A percentile compares a stretch with the other conserved stretches of the same genome.
Conservation (phyloP, 2,888 invertebrate species). For the Trypoxylon attenuatum region DNA sequence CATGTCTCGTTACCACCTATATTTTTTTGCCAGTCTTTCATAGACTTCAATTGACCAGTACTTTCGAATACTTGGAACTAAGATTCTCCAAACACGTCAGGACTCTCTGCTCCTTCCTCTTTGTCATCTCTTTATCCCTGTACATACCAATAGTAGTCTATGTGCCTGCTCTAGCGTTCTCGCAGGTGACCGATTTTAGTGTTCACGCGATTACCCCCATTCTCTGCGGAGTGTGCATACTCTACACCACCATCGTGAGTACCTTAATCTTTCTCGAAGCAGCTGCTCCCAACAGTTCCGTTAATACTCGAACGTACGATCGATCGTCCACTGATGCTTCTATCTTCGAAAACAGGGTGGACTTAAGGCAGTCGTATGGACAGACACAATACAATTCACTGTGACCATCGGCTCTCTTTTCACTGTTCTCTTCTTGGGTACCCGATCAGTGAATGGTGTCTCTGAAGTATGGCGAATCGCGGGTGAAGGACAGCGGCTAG, state of each 20-base stretch:
- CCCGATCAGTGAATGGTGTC: conserved; percentile 65
- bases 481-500: conserved; percentile 77
- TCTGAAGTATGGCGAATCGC: conserved; percentile 80
- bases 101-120: conserved; percentile 78
- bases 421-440: conserved; percentile 78
- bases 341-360: too few relatives aligned
- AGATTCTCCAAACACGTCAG: conserved; percentile 79
- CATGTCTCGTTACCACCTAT: conserved; percentile 51
- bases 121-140: conserved; percentile 77
- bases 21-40: conserved; percentile 81
- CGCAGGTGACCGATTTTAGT: conserved; percentile 82
- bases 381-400: conserved; percentile 78
- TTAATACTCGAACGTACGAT: neutral
- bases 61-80: conserved; percentile 81
- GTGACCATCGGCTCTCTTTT: conserved; percentile 77
- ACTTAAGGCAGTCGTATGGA: conserved; percentile 81
- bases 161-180: conserved; percentile 82
- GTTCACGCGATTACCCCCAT: conserved; percentile 81
- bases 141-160: conserved; percentile 82
- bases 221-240: conserved; percentile 83
- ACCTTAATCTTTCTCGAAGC: neutral
- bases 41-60: conserved; percentile 82
- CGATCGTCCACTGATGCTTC: neutral
- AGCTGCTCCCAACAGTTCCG: neutral
- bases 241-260: conserved; percentile 83